These are phyloP conservation scores for Leptinotarsa texana DNA, from an alignment of 1,140 invertebrate species.

Conservation along the genomic window DNA sequence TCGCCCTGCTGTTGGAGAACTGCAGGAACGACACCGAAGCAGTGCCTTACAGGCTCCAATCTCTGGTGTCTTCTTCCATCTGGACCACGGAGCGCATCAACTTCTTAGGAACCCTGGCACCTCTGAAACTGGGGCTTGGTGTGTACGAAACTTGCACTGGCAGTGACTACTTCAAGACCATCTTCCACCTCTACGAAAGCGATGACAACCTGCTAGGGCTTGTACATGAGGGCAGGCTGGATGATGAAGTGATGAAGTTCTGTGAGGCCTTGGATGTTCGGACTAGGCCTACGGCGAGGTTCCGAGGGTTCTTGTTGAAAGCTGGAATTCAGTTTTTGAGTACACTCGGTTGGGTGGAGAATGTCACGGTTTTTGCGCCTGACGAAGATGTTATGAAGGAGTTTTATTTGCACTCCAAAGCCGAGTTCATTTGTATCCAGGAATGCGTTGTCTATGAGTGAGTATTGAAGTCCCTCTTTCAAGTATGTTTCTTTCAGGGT, in stretches of 20 bases:
- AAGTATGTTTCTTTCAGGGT: too few relatives aligned
- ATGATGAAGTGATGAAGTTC: slow-evolving; percentile 40
- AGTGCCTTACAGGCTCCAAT: slow-evolving; percentile 20
- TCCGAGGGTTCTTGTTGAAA: slow-evolving; percentile 34
- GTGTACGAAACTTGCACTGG: slow-evolving; percentile 43
- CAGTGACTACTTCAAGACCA: slow-evolving; percentile 39
- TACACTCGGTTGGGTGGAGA: slow-evolving; percentile 41
- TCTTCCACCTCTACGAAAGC: slow-evolving; percentile 45
- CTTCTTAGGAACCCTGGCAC: slow-evolving; percentile 35
- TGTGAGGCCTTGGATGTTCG: slow-evolving; percentile 39
- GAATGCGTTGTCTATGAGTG: slow-evolving; percentile 37
- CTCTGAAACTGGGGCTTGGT: slow-evolving; percentile 41
- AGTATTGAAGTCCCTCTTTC: background rate
- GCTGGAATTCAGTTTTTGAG: slow-evolving; percentile 42
- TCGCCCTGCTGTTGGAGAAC: slow-evolving; percentile 14
- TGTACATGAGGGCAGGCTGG: slow-evolving; percentile 30
- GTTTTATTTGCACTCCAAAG: slow-evolving; percentile 44
- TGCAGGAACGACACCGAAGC: slow-evolving; percentile 18
- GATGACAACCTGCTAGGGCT: slow-evolving; percentile 39
- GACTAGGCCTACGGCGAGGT: slow-evolving; percentile 16
- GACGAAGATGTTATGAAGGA: slow-evolving; percentile 41
- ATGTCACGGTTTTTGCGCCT: slow-evolving; percentile 46
- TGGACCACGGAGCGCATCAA: slow-evolving; percentile 49
- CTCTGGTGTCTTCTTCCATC: slow-evolving; percentile 39
- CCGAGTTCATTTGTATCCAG: slow-evolving; percentile 46